A percentile compares a stretch with the other conserved stretches of the same genome.
Evolutionary conservation across 2,113 vertebrate genomes (phyloP).

Genomic region (Pantherophis guttatus): DNA sequence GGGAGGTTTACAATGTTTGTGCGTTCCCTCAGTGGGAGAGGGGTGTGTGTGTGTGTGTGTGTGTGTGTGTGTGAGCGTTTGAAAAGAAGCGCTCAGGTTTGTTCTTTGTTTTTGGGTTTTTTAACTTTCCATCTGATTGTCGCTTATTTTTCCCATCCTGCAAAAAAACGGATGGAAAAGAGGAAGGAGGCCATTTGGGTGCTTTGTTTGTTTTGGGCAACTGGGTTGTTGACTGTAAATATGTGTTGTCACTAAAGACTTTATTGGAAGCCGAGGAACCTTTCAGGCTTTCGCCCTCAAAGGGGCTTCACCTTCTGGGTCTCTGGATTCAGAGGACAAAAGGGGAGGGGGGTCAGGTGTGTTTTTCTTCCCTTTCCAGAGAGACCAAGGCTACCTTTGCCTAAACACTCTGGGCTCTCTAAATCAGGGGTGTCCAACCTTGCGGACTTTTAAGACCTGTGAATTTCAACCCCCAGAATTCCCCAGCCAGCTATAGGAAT

Average conservation of each 20-base stretch:
- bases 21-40: background rate
- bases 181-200: background rate
- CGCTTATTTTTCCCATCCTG: background rate
- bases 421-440: background rate
- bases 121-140: background rate
- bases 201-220: background rate
- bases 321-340: background rate
- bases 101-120: background rate
- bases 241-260: accelerated
- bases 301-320: background rate
- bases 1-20: too few relatives aligned
- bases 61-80: too few relatives aligned
- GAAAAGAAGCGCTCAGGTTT: background rate
- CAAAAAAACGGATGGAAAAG: background rate
- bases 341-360: background rate
- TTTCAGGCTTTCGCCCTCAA: background rate
- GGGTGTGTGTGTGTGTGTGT: background rate
- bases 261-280: background rate
- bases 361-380: background rate
- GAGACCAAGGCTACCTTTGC: background rate
- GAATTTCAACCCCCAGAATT: background rate
- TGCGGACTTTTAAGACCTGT: background rate
- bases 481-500: background rate
- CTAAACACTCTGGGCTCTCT: background rate
- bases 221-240: background rate